Percentiles rank a stretch among this genome's conserved stretches.
These are phyloP conservation scores for Seira musarum DNA, from an alignment of 2,888 invertebrate genomes.

Conservation along the genomic window DNA sequence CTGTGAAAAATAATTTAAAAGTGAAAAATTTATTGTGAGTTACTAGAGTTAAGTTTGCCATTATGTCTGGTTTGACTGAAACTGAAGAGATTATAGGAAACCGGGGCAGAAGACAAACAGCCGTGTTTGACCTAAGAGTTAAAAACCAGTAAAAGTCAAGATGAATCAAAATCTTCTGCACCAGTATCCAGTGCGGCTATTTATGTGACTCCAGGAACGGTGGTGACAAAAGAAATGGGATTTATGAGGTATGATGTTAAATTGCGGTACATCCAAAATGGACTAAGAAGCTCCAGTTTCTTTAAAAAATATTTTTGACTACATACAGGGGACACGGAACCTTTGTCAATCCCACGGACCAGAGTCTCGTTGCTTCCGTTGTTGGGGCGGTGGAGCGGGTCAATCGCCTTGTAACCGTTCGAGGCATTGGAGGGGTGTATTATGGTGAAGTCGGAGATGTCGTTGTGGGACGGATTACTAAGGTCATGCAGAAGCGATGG, in stretches of 20 bases:
- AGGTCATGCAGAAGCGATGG: slow-evolving; percentile 94
- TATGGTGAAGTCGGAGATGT: slow-evolving; percentile 97
- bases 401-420: slow-evolving; percentile 93
- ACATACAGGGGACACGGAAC: slow-evolving; percentile 96
- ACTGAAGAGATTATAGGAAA: too few relatives aligned
- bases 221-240: slow-evolving; percentile 86
- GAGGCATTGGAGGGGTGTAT: slow-evolving; percentile 92
- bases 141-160: slow-evolving; percentile 36
- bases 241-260: slow-evolving; percentile 86
- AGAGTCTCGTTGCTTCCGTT: slow-evolving; percentile 88
- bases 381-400: slow-evolving; percentile 96
- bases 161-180: slow-evolving; percentile 6
- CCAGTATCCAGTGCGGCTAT: slow-evolving; percentile 45
- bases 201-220: slow-evolving; percentile 85
- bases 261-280: too few relatives aligned
- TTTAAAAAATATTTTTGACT: slow-evolving; percentile 11
- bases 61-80: too few relatives aligned
- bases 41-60: too few relatives aligned
- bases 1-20: too few relatives aligned
- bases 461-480: slow-evolving; percentile 93
- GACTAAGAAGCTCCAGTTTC: neutral
- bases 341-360: slow-evolving; percentile 82
- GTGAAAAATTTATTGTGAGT: too few relatives aligned
- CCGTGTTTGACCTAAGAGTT: slow-evolving; percentile 57
- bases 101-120: slow-evolving; percentile 23